These are phyloP conservation scores for Torymus tubicola DNA, from an alignment of 2,888 invertebrate species.

Conservation along the genomic window DNA sequence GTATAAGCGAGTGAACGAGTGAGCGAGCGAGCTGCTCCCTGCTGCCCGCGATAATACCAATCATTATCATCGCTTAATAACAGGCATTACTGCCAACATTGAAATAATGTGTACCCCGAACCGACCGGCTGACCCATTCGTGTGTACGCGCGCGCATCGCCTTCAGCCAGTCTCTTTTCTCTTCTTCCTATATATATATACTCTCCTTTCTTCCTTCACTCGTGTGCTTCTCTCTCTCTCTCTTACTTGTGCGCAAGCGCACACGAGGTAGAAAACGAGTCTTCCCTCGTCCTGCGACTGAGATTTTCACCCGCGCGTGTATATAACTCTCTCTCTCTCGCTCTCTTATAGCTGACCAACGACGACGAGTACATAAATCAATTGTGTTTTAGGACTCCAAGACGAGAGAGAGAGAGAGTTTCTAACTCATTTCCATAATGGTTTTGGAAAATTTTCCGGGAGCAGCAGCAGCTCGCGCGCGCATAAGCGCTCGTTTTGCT, in stretches of 20 bases:
- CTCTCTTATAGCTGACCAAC: no score
- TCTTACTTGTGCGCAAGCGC: not conserved
- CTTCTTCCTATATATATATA: conserved; percentile 13
- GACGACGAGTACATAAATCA: conserved; percentile 48
- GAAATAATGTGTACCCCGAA: conserved; percentile 72
- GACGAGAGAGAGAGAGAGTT: conserved; percentile 13
- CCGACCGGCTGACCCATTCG: conserved; percentile 66
- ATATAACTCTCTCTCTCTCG: no score
- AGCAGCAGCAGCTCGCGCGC: not conserved
- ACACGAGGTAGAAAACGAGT: not conserved
- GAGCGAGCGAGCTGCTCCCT: conserved; percentile 69
- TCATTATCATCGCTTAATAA: conserved; percentile 77
- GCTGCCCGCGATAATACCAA: conserved; percentile 76
- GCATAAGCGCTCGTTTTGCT: conserved; percentile 31
- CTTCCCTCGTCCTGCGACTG: not conserved
- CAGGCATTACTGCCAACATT: conserved; percentile 77
- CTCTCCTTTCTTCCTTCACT: conserved; percentile 10
- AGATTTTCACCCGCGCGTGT: conserved; percentile 10
- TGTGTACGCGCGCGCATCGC: conserved; percentile 38
- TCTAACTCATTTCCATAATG: conserved; percentile 49
- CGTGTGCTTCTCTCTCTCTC: no score
- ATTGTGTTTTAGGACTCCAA: conserved; percentile 49
- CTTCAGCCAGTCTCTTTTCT: not conserved
- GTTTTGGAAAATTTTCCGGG: conserved; percentile 45
- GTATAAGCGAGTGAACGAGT: conserved; percentile 5